Evolutionary conservation across 37 sponge, comb jelly and placozoan genomes (phyloP).

Genomic region (Bolinopsis microptera): DNA sequence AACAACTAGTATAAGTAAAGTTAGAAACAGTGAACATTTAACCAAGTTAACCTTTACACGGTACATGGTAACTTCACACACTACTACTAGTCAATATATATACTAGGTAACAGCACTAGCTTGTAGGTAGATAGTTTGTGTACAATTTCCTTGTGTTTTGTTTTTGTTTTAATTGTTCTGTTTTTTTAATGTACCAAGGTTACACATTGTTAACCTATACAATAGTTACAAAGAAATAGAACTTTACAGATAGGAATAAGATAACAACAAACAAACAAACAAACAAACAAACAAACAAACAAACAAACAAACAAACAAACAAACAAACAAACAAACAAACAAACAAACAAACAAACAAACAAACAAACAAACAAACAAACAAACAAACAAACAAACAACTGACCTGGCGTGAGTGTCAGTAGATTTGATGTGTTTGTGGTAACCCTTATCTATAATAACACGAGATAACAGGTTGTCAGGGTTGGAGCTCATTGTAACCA

Average conservation of each 20-base stretch:
- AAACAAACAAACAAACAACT: background rate
- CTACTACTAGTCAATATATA: too few relatives aligned
- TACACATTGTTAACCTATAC: too few relatives aligned
- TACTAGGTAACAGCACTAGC: too few relatives aligned
- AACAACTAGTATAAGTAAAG: background rate
- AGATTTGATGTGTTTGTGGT: conserved; percentile 46
- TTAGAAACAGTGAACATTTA: background rate
- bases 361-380: background rate
- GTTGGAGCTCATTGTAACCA: conserved; percentile 10
- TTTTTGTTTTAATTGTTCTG: too few relatives aligned
- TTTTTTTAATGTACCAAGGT: too few relatives aligned
- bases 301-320: too few relatives aligned
- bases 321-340: too few relatives aligned
- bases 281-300: too few relatives aligned
- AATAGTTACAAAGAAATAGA: too few relatives aligned
- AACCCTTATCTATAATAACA: conserved; percentile 13
- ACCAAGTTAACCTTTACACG: background rate
- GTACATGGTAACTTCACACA: background rate
- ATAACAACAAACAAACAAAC: too few relatives aligned
- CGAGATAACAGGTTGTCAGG: conserved; percentile 58
- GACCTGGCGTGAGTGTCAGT: background rate
- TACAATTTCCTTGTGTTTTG: background rate
- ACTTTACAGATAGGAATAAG: too few relatives aligned
- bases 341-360: background rate
- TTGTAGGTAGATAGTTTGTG: background rate